These are phyloP conservation scores for Heteromormyrus szaboi DNA, from an alignment of 2,797 vertebrate genomes.

Conservation along the genomic window DNA sequence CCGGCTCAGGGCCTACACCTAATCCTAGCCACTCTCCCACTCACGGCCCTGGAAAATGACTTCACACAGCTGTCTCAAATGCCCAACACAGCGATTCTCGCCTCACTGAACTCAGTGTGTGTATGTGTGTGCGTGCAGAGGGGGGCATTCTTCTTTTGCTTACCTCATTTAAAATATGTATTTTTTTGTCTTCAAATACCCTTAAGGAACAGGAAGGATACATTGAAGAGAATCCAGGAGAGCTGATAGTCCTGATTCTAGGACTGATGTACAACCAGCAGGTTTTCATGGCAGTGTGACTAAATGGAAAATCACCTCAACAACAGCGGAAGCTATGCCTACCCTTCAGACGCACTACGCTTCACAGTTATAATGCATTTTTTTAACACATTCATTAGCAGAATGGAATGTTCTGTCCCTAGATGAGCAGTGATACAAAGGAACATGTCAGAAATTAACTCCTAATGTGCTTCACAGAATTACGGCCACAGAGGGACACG, in stretches of 20 bases:
- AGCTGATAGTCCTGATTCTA: not conserved
- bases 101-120: not conserved
- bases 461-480: not conserved
- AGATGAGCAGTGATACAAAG: not conserved
- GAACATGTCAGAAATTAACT: too few relatives aligned
- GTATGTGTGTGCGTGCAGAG: not conserved
- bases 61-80: conserved; percentile 68
- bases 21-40: conserved; percentile 68
- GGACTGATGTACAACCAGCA: too few relatives aligned
- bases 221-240: not conserved
- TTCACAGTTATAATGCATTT: not conserved
- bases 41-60: conserved; percentile 66
- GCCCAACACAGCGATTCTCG: conserved; percentile 61
- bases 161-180: conserved; percentile 60
- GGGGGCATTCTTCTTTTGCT: not conserved
- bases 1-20: conserved; percentile 68
- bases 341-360: not conserved
- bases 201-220: not conserved
- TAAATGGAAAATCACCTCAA: not conserved
- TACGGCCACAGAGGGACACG: too few relatives aligned
- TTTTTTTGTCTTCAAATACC: not conserved
- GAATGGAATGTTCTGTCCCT: not conserved
- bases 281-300: not conserved
- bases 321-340: not conserved
- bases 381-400: not conserved